These are phyloP conservation scores for Heliothis subflexa DNA, from an alignment of 1,140 invertebrate genomes.

Conservation along the genomic window DNA sequence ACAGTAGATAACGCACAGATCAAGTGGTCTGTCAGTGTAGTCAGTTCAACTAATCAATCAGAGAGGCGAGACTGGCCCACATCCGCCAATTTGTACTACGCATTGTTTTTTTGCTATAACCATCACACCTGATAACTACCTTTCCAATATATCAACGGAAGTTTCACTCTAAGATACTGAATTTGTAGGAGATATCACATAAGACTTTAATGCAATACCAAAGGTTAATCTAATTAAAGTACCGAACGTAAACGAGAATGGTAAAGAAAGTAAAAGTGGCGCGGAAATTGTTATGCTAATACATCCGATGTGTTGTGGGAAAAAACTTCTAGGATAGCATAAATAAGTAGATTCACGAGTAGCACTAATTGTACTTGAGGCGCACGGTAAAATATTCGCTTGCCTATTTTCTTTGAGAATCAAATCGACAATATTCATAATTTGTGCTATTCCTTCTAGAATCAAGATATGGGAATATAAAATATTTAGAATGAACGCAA, in stretches of 20 bases:
- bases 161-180: conserved; percentile 21
- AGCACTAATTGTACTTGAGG: neutral
- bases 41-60: conserved; percentile 28
- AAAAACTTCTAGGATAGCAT: neutral
- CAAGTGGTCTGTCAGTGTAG: conserved; percentile 31
- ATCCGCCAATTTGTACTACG: conserved; percentile 39
- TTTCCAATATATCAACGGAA: conserved; percentile 26
- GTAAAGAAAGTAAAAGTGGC: conserved; percentile 38
- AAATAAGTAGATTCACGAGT: neutral
- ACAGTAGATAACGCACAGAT: conserved; percentile 24
- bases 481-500: neutral
- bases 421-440: neutral
- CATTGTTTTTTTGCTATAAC: conserved; percentile 11
- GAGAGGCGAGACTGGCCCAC: conserved; percentile 31
- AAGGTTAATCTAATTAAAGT: conserved; percentile 34
- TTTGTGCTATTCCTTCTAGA: neutral
- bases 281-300: conserved; percentile 40
- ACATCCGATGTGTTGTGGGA: conserved; percentile 22
- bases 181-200: conserved; percentile 14
- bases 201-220: conserved; percentile 9
- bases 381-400: no score
- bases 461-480: neutral
- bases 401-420: neutral
- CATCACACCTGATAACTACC: conserved; percentile 13
- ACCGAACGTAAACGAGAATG: neutral